Evolutionary conservation across 37 sponge, comb jelly and placozoan genomes (phyloP), one percentile per base, ranked within the genome.

Genomic region (Aplysina aerophoba): DNA sequence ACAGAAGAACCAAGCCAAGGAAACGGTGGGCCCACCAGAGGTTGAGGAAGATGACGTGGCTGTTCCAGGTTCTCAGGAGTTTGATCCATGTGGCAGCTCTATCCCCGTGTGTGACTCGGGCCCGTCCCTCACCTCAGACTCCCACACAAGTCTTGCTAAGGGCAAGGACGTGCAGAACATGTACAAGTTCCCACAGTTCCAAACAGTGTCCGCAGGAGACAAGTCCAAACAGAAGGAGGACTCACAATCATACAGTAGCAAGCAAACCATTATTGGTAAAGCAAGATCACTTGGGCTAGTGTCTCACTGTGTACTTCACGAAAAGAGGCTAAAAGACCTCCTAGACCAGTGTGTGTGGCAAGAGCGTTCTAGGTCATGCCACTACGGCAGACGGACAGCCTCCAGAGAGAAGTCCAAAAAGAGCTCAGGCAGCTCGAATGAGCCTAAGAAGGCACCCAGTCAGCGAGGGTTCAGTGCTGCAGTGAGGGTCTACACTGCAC

Each of bases 31-130:
- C n/a, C n/a, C n/a, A n/a, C n/a, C 22, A 39, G 78, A 53, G 37
- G 73, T 31, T 35, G 78, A 5, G 17, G 78, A 40, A 75, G 78
- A 40, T 25, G 78, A 75, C 3, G 78, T 15, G 41, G 54, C 44
- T 50, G 24, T 17, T 75, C 13, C 71, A 69, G 33, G 30, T 4
- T 69, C 71, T 30, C 28, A 34, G 28, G 78, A 44, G 50, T 3
- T 53, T 19, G 39, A 50, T 19, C 78, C 16, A 11, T 21, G 20
- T 40, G 53, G 12, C 21, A 75, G 78, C 54, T 75, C 40, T 4
- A 41, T 75, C 25, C 78, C 6, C 1, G 78, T 25, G 78, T 75
- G 78, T 75, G 78, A 75, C n/a, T 75, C 78, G 4, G 78, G 78
- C n/a, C 44, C 54, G 0, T 75, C 78, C 13, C 53, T 75, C 3